Conservation (phyloP, 2,113 vertebrate species). For the Anseranas semipalmata region DNA sequence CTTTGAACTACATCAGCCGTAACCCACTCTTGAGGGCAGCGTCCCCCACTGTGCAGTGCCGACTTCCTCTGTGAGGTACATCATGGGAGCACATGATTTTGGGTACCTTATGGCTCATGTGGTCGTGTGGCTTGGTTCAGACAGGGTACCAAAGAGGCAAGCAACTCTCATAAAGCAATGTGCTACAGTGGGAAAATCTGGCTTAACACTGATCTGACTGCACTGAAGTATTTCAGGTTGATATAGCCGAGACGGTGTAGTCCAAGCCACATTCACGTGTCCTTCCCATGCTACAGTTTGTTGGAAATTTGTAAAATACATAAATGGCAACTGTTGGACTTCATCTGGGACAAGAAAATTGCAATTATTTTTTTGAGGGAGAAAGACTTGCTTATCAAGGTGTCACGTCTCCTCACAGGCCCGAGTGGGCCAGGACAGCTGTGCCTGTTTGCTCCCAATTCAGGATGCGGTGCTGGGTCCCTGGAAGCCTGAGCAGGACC, state of each 20-base stretch:
- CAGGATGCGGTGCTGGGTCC: too few species aligned
- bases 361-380: neutral
- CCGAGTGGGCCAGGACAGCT: neutral
- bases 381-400: neutral
- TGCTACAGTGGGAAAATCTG: neutral
- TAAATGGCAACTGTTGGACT: neutral
- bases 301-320: neutral
- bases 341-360: neutral
- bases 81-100: neutral
- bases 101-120: neutral
- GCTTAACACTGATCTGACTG: neutral
- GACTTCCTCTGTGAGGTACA: neutral
- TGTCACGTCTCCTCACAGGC: neutral
- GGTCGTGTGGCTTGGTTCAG: neutral
- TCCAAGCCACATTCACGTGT: neutral
- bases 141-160: neutral
- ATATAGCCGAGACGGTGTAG: neutral
- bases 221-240: neutral
- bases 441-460: neutral
- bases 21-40: neutral
- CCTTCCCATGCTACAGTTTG: neutral
- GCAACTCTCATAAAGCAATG: neutral
- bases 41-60: neutral
- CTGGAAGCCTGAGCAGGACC: neutral
- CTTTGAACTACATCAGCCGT: neutral